phyloP scores from a whole-genome alignment of 1,140 invertebrate species.

The Episyrphus balteatus region DNA sequence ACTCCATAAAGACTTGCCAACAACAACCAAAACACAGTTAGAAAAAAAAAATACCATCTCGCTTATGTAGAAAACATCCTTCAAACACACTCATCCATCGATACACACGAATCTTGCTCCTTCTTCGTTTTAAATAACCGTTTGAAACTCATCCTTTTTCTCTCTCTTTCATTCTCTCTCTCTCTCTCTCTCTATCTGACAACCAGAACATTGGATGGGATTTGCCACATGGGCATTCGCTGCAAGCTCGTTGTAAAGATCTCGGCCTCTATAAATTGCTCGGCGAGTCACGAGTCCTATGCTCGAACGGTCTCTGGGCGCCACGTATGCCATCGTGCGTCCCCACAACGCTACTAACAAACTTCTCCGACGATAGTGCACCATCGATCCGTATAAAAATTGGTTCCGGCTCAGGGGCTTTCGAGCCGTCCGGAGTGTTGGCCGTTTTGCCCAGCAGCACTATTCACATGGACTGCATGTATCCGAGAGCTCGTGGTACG shows the following conservation, averaged over 20 bases:
- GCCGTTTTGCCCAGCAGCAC: slow-evolving; percentile 73
- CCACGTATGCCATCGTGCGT: slow-evolving; percentile 63
- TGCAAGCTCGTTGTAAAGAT: slow-evolving; percentile 62
- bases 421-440: slow-evolving; percentile 64
- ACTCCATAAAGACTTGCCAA: too few relatives aligned
- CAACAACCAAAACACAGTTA: too few relatives aligned
- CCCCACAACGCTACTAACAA: slow-evolving; percentile 67
- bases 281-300: slow-evolving; percentile 53
- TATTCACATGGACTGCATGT: slow-evolving; percentile 72
- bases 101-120: too few relatives aligned
- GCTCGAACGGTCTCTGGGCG: slow-evolving; percentile 69
- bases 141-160: slow-evolving; percentile 6
- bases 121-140: too few relatives aligned
- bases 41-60: too few relatives aligned
- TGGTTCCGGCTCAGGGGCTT: slow-evolving; percentile 64
- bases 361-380: slow-evolving; percentile 74
- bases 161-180: slow-evolving; percentile 9
- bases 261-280: slow-evolving; percentile 71
- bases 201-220: slow-evolving; percentile 35
- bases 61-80: too few relatives aligned
- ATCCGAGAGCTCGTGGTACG: slow-evolving; percentile 57
- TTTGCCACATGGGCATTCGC: slow-evolving; percentile 53
- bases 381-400: slow-evolving; percentile 72
- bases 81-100: too few relatives aligned
- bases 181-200: slow-evolving; percentile 10